These are phyloP conservation scores for Sebastes kiyomatsui DNA, from an alignment of 2,797 vertebrate genomes.

Conservation along the genomic window DNA sequence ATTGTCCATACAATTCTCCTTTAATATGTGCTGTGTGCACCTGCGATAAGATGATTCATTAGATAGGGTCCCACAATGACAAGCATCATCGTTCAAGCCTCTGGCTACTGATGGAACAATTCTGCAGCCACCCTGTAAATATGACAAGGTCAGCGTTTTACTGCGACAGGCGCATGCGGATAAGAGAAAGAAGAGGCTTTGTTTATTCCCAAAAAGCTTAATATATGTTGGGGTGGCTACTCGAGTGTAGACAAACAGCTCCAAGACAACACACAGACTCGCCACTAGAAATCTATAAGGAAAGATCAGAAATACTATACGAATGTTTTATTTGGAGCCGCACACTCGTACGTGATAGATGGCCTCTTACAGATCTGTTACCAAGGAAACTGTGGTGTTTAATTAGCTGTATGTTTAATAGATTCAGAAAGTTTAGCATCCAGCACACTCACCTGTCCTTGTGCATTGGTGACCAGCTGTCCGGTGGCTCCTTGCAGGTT, in stretches of 20 bases:
- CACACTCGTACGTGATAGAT: slow-evolving; percentile 41
- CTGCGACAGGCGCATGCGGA: slow-evolving; percentile 75
- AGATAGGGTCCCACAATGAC: slow-evolving; percentile 94
- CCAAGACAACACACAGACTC: slow-evolving; percentile 32
- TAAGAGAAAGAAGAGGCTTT: slow-evolving; percentile 81
- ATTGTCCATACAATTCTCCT: slow-evolving; percentile 92
- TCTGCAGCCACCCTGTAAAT: slow-evolving; percentile 94
- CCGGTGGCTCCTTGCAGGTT: slow-evolving; percentile 96
- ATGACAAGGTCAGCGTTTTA: slow-evolving; percentile 99
- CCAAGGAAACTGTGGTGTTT: slow-evolving; percentile 9
- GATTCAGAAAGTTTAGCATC: background rate
- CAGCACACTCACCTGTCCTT: slow-evolving; percentile 94
- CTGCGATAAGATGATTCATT: slow-evolving; percentile 99
- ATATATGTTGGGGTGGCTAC: slow-evolving; percentile 59
- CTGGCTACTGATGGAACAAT: slow-evolving; percentile 97
- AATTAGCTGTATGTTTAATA: slow-evolving; percentile 10
- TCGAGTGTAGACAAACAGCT: slow-evolving; percentile 56
- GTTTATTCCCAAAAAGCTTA: slow-evolving; percentile 83
- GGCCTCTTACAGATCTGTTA: slow-evolving; percentile 19
- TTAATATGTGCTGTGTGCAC: slow-evolving; percentile 96
- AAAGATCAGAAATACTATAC: slow-evolving; percentile 62
- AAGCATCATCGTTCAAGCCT: slow-evolving; percentile 99
- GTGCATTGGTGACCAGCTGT: slow-evolving; percentile 99
- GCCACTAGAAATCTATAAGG: slow-evolving; percentile 50
- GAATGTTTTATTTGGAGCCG: slow-evolving; percentile 31